A percentile compares a stretch with the other conserved stretches of the same genome.
Conservation (phyloP, 2,113 vertebrate genomes). For the Sylvilagus bachmani region DNA sequence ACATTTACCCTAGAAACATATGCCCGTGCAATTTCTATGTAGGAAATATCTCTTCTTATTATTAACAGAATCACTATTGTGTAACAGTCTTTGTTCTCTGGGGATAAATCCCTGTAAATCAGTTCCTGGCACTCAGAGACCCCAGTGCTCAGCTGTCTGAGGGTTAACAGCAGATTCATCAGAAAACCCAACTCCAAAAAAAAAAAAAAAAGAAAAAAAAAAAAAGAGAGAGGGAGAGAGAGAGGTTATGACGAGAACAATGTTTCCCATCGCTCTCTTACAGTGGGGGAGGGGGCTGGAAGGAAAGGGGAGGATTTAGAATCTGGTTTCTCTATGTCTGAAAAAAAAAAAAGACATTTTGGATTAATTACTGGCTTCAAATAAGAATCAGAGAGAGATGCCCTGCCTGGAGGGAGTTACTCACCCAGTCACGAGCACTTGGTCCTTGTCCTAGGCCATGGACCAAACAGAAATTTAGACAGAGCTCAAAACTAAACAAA, state of each 20-base stretch:
- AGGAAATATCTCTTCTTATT: conserved; percentile 81
- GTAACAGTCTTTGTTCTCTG: conserved; percentile 79
- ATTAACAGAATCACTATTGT: conserved; percentile 80
- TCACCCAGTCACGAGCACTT: conserved; percentile 20
- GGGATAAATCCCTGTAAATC: conserved; percentile 77
- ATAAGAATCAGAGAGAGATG: conserved; percentile 67
- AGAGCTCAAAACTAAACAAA: conserved; percentile 6
- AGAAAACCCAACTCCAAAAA: background rate
- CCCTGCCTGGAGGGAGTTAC: background rate
- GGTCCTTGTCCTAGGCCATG: background rate
- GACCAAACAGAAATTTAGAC: background rate
- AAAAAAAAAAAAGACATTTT: conserved; percentile 44
- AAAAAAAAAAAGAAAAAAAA: background rate
- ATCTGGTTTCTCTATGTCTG: conserved; percentile 63
- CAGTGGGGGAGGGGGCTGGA: conserved; percentile 44
- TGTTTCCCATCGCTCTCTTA: conserved; percentile 26
- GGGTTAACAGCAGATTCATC: background rate
- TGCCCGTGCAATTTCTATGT: conserved; percentile 84
- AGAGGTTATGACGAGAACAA: conserved; percentile 41
- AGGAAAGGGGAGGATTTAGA: conserved; percentile 51
- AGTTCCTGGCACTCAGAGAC: conserved; percentile 80
- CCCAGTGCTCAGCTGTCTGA: conserved; percentile 70
- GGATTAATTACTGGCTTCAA: conserved; percentile 75
- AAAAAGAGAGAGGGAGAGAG: too few relatives aligned
- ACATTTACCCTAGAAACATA: conserved; percentile 83